These are phyloP conservation scores for Tenthredo livida DNA, from an alignment of 2,888 invertebrate genomes.

Conservation along the genomic window DNA sequence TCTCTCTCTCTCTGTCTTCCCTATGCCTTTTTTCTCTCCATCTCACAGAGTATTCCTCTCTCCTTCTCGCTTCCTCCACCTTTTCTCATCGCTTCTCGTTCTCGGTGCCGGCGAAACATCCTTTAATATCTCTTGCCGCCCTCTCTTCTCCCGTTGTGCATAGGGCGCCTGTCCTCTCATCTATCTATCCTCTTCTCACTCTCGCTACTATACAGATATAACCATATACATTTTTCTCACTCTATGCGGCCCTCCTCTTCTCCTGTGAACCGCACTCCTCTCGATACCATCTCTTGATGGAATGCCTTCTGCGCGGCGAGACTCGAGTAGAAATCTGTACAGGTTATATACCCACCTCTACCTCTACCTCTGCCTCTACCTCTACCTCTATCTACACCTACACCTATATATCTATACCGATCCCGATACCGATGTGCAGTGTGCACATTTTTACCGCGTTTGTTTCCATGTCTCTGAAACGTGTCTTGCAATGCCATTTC, in stretches of 20 bases:
- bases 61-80: constrained; percentile 54
- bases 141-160: constrained; percentile 53
- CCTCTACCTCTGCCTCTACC: not conserved
- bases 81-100: constrained; percentile 52
- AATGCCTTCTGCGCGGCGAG: constrained; percentile 69
- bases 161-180: constrained; percentile 48
- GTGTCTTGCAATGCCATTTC: not conserved
- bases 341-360: constrained; percentile 4
- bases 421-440: constrained; percentile 66
- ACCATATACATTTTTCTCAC: constrained; percentile 54
- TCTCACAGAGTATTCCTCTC: constrained; percentile 43
- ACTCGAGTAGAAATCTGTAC: constrained; percentile 39
- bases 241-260: constrained; percentile 22
- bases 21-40: constrained; percentile 42
- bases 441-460: constrained; percentile 5
- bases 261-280: constrained; percentile 58
- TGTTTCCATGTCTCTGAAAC: constrained; percentile 22
- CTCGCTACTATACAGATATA: constrained; percentile 36
- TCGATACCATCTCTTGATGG: constrained; percentile 76
- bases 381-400: not conserved
- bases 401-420: constrained; percentile 51
- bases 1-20: constrained; percentile 55
- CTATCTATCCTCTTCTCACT: constrained; percentile 50
- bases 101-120: constrained; percentile 68
- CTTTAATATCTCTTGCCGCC: constrained; percentile 73